Percentiles rank a stretch among this genome's conserved stretches.
Evolutionary conservation across 2,888 invertebrate species (phyloP).

Genomic region (Tuta absoluta): DNA sequence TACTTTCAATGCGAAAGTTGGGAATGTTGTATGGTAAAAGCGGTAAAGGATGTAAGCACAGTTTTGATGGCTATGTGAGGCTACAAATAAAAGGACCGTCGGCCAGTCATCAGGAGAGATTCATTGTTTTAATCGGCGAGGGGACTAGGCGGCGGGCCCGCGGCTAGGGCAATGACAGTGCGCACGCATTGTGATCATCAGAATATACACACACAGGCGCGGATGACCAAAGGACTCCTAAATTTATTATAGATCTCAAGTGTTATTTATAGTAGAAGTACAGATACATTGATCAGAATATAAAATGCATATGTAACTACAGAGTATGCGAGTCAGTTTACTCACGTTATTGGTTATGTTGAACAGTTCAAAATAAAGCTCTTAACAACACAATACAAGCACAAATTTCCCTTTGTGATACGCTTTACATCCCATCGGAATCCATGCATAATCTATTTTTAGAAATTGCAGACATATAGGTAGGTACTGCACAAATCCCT

Average conservation of each 20-base stretch:
- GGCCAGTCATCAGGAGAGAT: constrained; percentile 49
- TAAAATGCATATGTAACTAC: background rate
- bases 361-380: background rate
- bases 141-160: constrained; percentile 39
- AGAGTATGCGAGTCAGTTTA: background rate
- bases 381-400: constrained; percentile 3
- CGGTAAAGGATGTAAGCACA: constrained; percentile 8
- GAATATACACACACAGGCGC: constrained; percentile 50
- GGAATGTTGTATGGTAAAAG: constrained; percentile 5
- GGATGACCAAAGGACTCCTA: background rate
- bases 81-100: constrained; percentile 39
- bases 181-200: constrained; percentile 63
- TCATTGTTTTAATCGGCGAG: constrained; percentile 66
- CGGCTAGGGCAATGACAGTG: constrained; percentile 67
- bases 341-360: background rate
- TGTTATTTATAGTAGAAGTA: background rate
- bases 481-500: background rate
- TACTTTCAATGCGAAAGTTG: constrained; percentile 6
- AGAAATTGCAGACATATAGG: constrained; percentile 9
- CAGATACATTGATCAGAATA: too few species aligned
- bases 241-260: background rate
- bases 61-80: constrained; percentile 29
- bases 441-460: constrained; percentile 10
- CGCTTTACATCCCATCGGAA: constrained; percentile 8
- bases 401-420: background rate